A percentile compares a stretch with the other conserved stretches of the same genome.
Conservation (phyloP, 2,113 vertebrate species). For the Cyanoliseus patagonus region DNA sequence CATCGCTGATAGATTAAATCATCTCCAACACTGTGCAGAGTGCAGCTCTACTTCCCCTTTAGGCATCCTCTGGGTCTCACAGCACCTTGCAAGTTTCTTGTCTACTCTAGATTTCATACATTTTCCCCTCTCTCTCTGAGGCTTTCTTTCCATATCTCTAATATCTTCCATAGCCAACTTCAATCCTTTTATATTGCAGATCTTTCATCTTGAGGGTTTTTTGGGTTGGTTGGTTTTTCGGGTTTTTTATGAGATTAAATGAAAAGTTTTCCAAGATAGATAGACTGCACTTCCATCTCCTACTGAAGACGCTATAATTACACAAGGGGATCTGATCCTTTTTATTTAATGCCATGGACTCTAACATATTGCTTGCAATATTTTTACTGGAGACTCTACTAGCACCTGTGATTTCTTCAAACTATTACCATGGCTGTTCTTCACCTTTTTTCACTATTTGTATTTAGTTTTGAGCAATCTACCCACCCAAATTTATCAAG, state of each 20-base stretch:
- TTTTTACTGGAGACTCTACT: background rate
- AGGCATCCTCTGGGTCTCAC: background rate
- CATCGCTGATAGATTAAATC: background rate
- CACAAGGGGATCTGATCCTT: background rate
- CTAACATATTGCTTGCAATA: background rate
- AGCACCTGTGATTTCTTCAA: background rate
- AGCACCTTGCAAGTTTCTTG: background rate
- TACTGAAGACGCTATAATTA: background rate
- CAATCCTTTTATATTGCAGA: background rate
- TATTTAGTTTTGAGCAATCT: background rate
- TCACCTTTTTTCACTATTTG: background rate
- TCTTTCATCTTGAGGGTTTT: background rate
- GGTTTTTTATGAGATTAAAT: background rate
- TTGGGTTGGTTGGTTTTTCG: background rate
- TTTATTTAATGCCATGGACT: background rate
- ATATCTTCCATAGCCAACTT: background rate
- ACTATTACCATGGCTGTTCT: background rate
- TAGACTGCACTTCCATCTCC: background rate
- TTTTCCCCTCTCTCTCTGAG: background rate
- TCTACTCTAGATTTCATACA: background rate
- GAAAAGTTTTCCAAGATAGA: background rate
- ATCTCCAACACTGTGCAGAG: background rate
- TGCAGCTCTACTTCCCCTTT: background rate
- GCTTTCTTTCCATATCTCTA: background rate
- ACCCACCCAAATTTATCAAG: background rate